Conservation (phyloP, 2,888 invertebrate species). For the Drosophila barbarae region DNA sequence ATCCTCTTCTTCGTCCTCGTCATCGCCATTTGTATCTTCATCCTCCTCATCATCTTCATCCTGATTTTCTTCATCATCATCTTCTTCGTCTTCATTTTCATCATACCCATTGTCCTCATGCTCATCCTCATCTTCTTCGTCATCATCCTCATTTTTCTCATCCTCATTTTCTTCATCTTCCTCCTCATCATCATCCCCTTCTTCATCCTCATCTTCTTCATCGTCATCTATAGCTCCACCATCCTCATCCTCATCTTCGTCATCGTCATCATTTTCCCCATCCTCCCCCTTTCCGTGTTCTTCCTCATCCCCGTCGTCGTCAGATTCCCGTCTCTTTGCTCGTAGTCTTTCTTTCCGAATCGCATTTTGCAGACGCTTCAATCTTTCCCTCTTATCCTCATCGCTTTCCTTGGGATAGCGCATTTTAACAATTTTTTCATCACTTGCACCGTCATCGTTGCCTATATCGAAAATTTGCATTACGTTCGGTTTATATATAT, state of each 20-base stretch:
- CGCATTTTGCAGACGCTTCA: slow-evolving; percentile 78
- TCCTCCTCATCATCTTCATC: slow-evolving; percentile 67
- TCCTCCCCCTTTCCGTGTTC: slow-evolving; percentile 73
- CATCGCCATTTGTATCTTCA: not conserved
- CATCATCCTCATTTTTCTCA: slow-evolving; percentile 48
- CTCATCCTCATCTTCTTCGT: not conserved
- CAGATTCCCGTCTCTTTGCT: slow-evolving; percentile 79
- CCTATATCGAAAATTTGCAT: slow-evolving; percentile 66
- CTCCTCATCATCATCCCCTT: slow-evolving; percentile 75
- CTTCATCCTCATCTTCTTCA: slow-evolving; percentile 32
- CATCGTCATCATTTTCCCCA: slow-evolving; percentile 71
- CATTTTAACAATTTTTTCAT: slow-evolving; percentile 66
- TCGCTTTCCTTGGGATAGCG: slow-evolving; percentile 70
- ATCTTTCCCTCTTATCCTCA: slow-evolving; percentile 60
- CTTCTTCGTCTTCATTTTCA: slow-evolving; percentile 62
- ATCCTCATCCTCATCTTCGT: slow-evolving; percentile 43
- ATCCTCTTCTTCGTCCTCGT: slow-evolving; percentile 49
- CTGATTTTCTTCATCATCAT: slow-evolving; percentile 74
- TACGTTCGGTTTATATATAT: slow-evolving; percentile 57
- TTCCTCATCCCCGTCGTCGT: slow-evolving; percentile 78
- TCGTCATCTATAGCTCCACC: slow-evolving; percentile 52
- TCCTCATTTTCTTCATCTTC: slow-evolving; percentile 78
- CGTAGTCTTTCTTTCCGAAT: slow-evolving; percentile 76
- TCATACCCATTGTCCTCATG: not conserved
- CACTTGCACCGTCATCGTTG: slow-evolving; percentile 68